Evolutionary conservation across 2,888 invertebrate genomes (phyloP), one percentile per base, ranked within the genome.

Genomic region (Lottia gigantea): DNA sequence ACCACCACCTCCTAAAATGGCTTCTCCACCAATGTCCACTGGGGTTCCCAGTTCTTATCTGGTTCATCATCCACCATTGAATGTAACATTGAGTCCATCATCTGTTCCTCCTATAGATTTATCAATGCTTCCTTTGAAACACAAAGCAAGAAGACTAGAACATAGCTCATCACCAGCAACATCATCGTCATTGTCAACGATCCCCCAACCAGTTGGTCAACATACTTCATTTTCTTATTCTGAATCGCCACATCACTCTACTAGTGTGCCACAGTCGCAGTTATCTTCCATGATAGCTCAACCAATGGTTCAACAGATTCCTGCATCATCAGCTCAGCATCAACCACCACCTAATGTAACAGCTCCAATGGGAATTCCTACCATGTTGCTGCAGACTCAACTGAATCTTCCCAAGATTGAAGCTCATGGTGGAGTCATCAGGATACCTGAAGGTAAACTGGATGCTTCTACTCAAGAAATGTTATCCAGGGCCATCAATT

Each of bases 141-240:
- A 55, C 23, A 19, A 23, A 12, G 55, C 23, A 55, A 19, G 55
- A 19, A 55, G 55, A 19, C 8, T 55, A 12, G 55, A 55, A 55
- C 55, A 55, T 23, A 19, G 19, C 23, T 55, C 55, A 55, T 23
- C 66, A 19, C n/a, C 14, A 46, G 47, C 49, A n/a, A 23, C 23
- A 2, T n/a, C 26, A 47, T 14, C 46, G 1, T n/a, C 66, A 46
- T 23, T 19, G n/a, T n/a, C 45, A 14, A 16, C 45, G 1, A 45
- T 68, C 19, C 67, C 62, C n/a, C 46, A 31, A 40, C 11, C 46
- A 6, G n/a, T 65, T n/a, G n/a, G n/a, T 45, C 14, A 15, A 46
- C 65, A 65, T 46, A 6, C 7, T 45, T n/a, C n/a, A 8, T 63
- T 16, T 16, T 23, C 16, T 6, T 12, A 15, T 15, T 45, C 16